Conservation (phyloP, 2,888 invertebrate species). For the Coleophora deauratella region DNA sequence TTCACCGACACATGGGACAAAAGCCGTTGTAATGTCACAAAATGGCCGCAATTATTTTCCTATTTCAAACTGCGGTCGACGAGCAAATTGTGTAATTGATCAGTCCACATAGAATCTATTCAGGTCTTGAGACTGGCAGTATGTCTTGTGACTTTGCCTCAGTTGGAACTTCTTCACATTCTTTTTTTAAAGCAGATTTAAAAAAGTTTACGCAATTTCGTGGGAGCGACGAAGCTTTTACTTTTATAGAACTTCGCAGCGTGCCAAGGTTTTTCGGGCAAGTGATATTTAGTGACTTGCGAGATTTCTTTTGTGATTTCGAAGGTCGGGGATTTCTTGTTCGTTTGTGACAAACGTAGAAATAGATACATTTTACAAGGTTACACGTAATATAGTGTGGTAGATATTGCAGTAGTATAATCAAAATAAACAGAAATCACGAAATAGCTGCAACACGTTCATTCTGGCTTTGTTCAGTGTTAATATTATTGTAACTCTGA, state of each 20-base stretch:
- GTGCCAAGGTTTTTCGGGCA: slow-evolving; percentile 1
- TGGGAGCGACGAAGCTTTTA: neutral
- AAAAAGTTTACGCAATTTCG: neutral
- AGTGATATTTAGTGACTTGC: slow-evolving; percentile 1
- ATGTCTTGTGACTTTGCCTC: slow-evolving; percentile 2
- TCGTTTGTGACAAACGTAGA: no score
- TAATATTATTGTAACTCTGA: no score
- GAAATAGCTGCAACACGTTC: no score
- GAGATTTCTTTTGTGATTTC: neutral
- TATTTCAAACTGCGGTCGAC: slow-evolving; percentile 40
- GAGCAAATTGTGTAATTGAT: slow-evolving; percentile 36
- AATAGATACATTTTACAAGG: no score
- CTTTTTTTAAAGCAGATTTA: neutral
- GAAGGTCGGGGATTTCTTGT: neutral
- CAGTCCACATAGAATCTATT: slow-evolving; percentile 9
- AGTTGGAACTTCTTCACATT: slow-evolving; percentile 3
- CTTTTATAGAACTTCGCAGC: neutral
- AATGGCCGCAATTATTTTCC: slow-evolving; percentile 47
- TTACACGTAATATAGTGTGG: no score
- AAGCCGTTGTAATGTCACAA: slow-evolving; percentile 29
- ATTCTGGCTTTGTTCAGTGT: no score
- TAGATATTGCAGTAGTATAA: no score
- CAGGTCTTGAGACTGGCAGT: slow-evolving; percentile 4
- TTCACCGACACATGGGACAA: slow-evolving; percentile 40
- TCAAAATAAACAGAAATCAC: no score